These are phyloP conservation scores for Ladona fulva DNA, from an alignment of 1,140 invertebrate genomes.

Conservation along the genomic window DNA sequence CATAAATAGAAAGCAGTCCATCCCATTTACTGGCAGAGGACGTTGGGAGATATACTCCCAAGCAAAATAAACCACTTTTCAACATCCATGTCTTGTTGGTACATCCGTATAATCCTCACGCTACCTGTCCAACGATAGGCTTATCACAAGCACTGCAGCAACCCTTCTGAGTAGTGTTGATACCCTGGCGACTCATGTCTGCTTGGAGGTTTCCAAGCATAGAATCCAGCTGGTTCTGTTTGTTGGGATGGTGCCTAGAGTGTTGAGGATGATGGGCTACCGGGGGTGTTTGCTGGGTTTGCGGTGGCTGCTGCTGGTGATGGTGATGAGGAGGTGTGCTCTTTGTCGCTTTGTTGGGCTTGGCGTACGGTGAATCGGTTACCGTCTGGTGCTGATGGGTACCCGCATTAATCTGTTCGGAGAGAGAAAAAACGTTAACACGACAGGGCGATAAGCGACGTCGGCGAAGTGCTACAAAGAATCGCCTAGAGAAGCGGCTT, in stretches of 20 bases:
- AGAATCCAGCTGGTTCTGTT: slow-evolving; percentile 70
- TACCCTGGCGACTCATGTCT: slow-evolving; percentile 94
- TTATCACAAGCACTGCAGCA: slow-evolving; percentile 97
- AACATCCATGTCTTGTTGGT: not conserved
- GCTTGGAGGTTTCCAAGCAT: slow-evolving; percentile 88
- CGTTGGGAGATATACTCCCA: no score
- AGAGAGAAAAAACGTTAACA: not conserved
- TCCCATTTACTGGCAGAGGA: no score
- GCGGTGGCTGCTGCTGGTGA: slow-evolving; percentile 39
- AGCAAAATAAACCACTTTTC: not conserved
- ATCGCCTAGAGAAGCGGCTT: no score
- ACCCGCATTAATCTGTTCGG: slow-evolving; percentile 44
- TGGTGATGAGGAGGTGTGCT: slow-evolving; percentile 37
- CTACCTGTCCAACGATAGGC: slow-evolving; percentile 91
- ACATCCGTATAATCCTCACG: not conserved
- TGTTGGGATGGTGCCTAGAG: slow-evolving; percentile 31
- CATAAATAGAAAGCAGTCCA: no score
- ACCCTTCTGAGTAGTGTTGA: slow-evolving; percentile 94
- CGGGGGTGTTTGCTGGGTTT: slow-evolving; percentile 38
- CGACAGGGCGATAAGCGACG: no score
- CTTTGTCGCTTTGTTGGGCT: slow-evolving; percentile 51
- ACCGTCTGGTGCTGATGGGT: slow-evolving; percentile 48
- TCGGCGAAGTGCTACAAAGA: no score
- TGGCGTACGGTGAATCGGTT: slow-evolving; percentile 62
- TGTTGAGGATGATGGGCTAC: slow-evolving; percentile 18